Evolutionary conservation across 2,888 invertebrate genomes (phyloP).

Genomic region (Caenorhabditis drosophilae): DNA sequence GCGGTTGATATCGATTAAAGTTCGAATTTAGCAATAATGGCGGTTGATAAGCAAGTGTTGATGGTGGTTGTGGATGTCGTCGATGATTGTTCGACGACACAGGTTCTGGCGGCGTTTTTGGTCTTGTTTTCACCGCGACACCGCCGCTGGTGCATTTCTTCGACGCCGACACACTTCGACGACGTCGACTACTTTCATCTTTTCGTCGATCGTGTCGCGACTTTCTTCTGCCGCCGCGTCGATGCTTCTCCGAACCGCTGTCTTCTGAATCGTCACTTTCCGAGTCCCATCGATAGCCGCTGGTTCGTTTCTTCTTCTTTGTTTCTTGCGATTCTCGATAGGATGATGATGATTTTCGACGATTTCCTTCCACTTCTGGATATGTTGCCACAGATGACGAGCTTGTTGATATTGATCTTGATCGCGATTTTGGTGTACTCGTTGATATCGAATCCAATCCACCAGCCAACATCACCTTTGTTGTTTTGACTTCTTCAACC

Average conservation of each 20-base stretch:
- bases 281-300: slow-evolving; percentile 16
- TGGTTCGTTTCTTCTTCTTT: not conserved
- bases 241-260: not conserved
- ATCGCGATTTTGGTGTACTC: slow-evolving; percentile 3
- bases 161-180: not conserved
- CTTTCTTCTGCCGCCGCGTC: slow-evolving; percentile 2
- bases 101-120: slow-evolving; percentile 3
- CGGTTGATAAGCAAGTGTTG: not conserved
- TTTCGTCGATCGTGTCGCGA: not conserved
- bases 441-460: slow-evolving; percentile 8
- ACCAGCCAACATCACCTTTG: not conserved
- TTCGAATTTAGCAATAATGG: not conserved
- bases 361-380: slow-evolving; percentile 3
- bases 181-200: not conserved
- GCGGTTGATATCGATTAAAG: not conserved
- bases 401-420: slow-evolving; percentile 5
- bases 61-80: not conserved
- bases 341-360: slow-evolving; percentile 1
- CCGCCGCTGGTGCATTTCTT: too few relatives aligned
- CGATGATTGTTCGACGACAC: not conserved
- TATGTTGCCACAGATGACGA: slow-evolving; percentile 16
- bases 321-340: not conserved
- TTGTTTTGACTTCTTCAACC: not conserved
- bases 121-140: too few relatives aligned
- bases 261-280: slow-evolving; percentile 35